Conservation (phyloP, 2,797 vertebrate species). For the Alcedo atthis region DNA sequence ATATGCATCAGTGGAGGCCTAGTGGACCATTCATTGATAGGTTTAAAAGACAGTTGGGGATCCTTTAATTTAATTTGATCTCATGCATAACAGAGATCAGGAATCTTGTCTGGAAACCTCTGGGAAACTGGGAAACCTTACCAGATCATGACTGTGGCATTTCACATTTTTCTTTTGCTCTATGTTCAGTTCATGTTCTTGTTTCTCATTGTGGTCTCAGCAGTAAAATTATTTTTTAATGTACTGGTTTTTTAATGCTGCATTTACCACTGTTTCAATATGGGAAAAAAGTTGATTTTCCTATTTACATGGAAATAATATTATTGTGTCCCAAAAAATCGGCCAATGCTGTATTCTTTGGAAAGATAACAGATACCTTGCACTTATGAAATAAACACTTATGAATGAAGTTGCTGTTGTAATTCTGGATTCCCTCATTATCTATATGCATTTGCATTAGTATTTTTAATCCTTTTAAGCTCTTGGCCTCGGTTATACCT, state of each 20-base stretch:
- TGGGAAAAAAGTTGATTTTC: neutral
- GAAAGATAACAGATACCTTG: neutral
- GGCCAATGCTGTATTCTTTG: neutral
- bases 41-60: neutral
- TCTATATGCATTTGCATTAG: neutral
- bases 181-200: neutral
- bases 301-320: neutral
- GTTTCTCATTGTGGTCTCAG: neutral
- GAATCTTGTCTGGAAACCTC: neutral
- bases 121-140: neutral
- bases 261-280: neutral
- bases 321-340: neutral
- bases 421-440: neutral
- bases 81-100: neutral
- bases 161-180: neutral
- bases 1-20: neutral
- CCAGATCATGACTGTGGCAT: neutral
- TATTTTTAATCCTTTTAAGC: slow-evolving; percentile 31
- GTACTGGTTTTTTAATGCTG: neutral
- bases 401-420: neutral
- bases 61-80: neutral
- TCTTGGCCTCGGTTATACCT: neutral
- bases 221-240: neutral
- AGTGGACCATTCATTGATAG: neutral
- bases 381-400: neutral